phyloP scores from a whole-genome alignment of 2,888 invertebrate species.

The Daptonema setosum region DNA sequence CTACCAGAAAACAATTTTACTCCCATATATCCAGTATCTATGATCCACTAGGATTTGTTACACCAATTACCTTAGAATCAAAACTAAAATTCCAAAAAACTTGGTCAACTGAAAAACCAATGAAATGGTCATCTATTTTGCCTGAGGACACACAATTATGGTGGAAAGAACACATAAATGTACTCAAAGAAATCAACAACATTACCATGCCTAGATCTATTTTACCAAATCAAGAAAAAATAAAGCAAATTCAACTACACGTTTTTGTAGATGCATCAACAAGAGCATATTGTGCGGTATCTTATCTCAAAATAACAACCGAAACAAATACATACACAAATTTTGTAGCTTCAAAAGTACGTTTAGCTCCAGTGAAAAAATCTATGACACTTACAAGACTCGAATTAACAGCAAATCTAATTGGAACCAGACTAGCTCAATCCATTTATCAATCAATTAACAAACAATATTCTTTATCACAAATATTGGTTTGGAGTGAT shows the following conservation, averaged over 20 bases:
- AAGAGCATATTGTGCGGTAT: background rate
- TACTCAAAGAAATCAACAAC: no score
- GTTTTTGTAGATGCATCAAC: background rate
- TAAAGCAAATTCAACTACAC: background rate
- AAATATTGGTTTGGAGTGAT: background rate
- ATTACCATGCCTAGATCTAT: no score
- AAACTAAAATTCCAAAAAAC: no score
- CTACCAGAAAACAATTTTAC: background rate
- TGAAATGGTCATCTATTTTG: no score
- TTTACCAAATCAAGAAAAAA: background rate
- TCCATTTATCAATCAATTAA: background rate
- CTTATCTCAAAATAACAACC: background rate
- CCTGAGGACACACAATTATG: background rate
- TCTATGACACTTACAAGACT: background rate
- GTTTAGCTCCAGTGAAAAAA: background rate
- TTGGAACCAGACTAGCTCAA: background rate
- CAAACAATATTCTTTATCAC: background rate
- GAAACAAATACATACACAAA: no score
- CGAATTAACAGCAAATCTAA: background rate
- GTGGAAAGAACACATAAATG: background rate
- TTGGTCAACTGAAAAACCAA: no score
- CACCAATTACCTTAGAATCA: no score
- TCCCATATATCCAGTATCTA: background rate
- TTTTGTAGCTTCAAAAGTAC: background rate
- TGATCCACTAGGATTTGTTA: no score